These are phyloP conservation scores for Herminia tarsipennalis DNA, from an alignment of 2,888 invertebrate species.

Conservation along the genomic window DNA sequence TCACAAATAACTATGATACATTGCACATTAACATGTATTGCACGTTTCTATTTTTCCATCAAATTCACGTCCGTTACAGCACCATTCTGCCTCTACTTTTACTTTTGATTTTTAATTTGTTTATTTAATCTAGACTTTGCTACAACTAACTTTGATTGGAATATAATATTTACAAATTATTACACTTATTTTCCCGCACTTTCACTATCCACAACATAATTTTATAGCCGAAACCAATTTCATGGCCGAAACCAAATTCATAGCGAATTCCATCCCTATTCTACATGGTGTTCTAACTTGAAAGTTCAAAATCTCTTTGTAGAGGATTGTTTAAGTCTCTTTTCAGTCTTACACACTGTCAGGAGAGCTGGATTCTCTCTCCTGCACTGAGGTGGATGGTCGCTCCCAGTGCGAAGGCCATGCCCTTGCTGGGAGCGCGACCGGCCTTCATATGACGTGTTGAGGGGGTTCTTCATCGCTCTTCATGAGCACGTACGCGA, in stretches of 20 bases:
- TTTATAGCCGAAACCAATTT: constrained; percentile 10
- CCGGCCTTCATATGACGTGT: constrained; percentile 94
- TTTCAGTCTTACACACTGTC: constrained; percentile 70
- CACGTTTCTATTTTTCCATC: constrained; percentile 21
- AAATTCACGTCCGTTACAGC: constrained; percentile 32
- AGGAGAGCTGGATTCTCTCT: constrained; percentile 73
- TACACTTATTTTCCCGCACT: background rate
- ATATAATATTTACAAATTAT: constrained; percentile 12
- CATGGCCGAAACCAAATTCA: constrained; percentile 4
- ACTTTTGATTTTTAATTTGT: constrained; percentile 1
- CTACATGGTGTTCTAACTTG: constrained; percentile 14
- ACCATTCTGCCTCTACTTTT: constrained; percentile 31
- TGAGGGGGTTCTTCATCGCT: constrained; percentile 85
- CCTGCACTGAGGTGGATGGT: constrained; percentile 74
- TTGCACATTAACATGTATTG: constrained; percentile 48
- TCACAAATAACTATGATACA: constrained; percentile 36
- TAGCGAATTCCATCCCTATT: constrained; percentile 20
- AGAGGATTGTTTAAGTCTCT: constrained; percentile 14
- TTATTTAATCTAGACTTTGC: background rate
- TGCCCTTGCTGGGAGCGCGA: constrained; percentile 91
- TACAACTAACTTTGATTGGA: constrained; percentile 4
- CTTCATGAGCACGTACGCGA: constrained; percentile 88
- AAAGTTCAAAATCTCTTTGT: constrained; percentile 7
- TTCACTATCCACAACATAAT: constrained; percentile 6
- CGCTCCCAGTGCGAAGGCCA: constrained; percentile 83